A percentile compares a stretch with the other conserved stretches of the same genome.
These are phyloP conservation scores for Eubasilissa splendida DNA, from an alignment of 2,888 invertebrate species.

Conservation along the genomic window DNA sequence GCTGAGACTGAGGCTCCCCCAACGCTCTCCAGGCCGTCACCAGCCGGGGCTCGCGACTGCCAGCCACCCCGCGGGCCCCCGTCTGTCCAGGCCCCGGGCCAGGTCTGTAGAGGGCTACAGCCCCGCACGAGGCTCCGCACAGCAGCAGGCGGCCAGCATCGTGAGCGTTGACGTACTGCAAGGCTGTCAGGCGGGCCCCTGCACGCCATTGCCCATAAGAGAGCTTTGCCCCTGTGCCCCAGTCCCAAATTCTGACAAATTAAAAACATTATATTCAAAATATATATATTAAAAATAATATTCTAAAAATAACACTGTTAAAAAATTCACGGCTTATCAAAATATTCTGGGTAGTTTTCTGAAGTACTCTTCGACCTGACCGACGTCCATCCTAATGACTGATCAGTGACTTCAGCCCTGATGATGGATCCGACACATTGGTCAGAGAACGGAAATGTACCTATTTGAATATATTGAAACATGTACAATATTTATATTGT, in stretches of 20 bases:
- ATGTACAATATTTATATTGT: no score
- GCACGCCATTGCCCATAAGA: conserved; percentile 75
- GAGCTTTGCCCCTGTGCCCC: conserved; percentile 82
- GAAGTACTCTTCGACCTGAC: no score
- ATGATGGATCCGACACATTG: no score
- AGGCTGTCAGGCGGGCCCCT: conserved; percentile 81
- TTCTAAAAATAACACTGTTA: no score
- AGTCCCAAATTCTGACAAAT: conserved; percentile 83
- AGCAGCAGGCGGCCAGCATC: conserved; percentile 82
- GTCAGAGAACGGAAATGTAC: no score
- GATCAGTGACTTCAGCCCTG: no score
- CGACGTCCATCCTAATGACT: no score
- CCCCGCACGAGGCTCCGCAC: conserved; percentile 68
- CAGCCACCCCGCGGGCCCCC: conserved; percentile 22
- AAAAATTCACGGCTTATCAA: not conserved
- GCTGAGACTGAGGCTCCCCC: conserved; percentile 69
- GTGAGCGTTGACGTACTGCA: conserved; percentile 91
- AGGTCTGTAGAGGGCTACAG: conserved; percentile 79
- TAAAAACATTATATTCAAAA: no score
- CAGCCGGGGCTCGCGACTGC: conserved; percentile 70
- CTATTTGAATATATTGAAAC: no score
- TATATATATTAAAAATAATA: no score
- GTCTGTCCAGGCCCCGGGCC: conserved; percentile 46
- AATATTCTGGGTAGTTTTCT: no score
- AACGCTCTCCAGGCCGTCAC: conserved; percentile 92